Conservation (phyloP, 2,888 invertebrate genomes). For the Amiota mariae region DNA sequence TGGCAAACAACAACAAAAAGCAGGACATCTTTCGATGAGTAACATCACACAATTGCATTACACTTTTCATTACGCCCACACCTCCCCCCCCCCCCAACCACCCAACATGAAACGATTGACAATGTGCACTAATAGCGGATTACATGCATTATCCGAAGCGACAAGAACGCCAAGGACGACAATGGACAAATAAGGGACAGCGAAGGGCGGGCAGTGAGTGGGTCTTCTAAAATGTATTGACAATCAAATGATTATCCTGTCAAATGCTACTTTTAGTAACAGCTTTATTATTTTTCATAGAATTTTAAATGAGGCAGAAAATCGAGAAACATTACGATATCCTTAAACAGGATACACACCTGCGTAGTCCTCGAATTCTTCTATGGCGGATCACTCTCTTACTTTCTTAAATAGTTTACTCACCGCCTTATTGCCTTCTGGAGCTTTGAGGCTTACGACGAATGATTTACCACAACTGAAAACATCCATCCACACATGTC, state of each 20-base stretch:
- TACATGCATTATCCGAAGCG: constrained; percentile 69
- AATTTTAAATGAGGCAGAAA: constrained; percentile 48
- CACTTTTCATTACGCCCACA: too few species aligned
- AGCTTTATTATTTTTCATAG: constrained; percentile 30
- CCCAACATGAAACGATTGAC: constrained; percentile 57
- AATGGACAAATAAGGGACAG: neutral
- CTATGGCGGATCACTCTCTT: neutral
- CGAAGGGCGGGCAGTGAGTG: neutral
- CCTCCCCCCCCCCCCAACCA: too few species aligned
- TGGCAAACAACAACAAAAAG: neutral
- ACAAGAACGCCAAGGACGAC: constrained; percentile 53
- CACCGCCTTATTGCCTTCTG: constrained; percentile 28
- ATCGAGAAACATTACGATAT: neutral
- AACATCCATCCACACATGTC: neutral
- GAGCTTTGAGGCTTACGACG: neutral
- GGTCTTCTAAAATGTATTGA: constrained; percentile 59
- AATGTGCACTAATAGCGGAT: constrained; percentile 70
- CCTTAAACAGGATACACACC: neutral
- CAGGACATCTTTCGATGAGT: neutral
- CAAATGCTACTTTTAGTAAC: constrained; percentile 27
- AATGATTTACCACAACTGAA: neutral
- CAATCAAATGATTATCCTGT: constrained; percentile 67
- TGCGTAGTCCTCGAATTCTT: neutral
- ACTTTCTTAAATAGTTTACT: constrained; percentile 35
- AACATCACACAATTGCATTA: too few species aligned